Percentiles rank a stretch among this genome's conserved stretches.
These are phyloP conservation scores for Heterodera schachtii DNA, from an alignment of 1,140 invertebrate species.

Conservation along the genomic window DNA sequence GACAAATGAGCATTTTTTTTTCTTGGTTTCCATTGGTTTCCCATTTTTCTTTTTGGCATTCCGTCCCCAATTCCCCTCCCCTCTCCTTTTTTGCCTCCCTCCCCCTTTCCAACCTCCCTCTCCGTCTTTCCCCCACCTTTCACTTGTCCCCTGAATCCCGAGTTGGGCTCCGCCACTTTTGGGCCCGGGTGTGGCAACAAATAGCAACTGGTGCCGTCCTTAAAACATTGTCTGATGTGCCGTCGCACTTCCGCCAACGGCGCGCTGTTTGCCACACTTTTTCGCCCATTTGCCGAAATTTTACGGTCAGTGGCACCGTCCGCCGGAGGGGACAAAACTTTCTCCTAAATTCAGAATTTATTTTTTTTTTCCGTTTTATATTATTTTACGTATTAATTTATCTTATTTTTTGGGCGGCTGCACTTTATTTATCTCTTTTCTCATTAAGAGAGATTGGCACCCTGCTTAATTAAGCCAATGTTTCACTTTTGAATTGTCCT, in stretches of 20 bases:
- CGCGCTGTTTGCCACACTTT: background rate
- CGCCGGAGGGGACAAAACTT: conserved; percentile 35
- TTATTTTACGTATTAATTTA: no score
- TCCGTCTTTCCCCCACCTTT: conserved; percentile 45
- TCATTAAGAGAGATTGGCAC: no score
- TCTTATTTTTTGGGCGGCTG: background rate
- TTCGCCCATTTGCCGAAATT: conserved; percentile 34
- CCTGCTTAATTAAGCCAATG: no score
- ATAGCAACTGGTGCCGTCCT: conserved; percentile 55
- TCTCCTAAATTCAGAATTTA: conserved; percentile 25
- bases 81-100: no score
- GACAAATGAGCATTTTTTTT: conserved; percentile 7
- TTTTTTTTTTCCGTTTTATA: background rate
- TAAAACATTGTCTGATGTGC: conserved; percentile 56
- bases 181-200: conserved; percentile 63
- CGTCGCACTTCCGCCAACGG: conserved; percentile 54
- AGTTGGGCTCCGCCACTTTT: conserved; percentile 57
- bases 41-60: background rate
- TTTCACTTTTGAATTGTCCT: background rate
- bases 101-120: no score
- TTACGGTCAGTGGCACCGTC: conserved; percentile 22
- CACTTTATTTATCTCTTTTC: conserved; percentile 26
- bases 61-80: no score
- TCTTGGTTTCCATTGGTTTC: background rate
- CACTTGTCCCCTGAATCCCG: conserved; percentile 57